Base-by-base conservation (phyloP, 2,888 invertebrate species). In the Drosophila multiciliata region DNA sequence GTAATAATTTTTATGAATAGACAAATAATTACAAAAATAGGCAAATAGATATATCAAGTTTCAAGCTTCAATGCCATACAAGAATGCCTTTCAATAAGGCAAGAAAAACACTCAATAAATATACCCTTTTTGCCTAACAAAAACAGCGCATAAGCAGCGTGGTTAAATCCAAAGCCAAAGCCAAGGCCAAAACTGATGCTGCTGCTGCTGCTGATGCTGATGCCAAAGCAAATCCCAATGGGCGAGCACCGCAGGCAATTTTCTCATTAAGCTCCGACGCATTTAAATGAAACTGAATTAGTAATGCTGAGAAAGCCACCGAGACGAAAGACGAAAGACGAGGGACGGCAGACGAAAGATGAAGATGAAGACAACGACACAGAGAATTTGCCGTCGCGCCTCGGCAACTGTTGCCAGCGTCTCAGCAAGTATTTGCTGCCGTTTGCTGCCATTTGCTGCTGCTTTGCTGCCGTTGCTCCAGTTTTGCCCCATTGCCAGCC, bases 201-300 rank as follows among this genome's bases (percentile, higher is more conserved):
- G 23, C 20, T 23, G 20, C 15, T n/a, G 54, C 32, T 23, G 36
- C 42, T 23, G 20, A 8, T n/a, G 54, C 36, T 23, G 36, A 12
- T 45, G 20, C 48, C 42, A 35, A 29, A 50, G 76, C 35, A 75
- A 78, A 67, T 78, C 78, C 78, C 78, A 66, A 45, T 55, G 73
- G 55, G 72, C 67, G 65, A 64, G 60, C 78, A 80, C 87, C 87
- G 86, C 90, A 89, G 87, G 87, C 87, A 88, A 89, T 87, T 87
- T 87, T 88, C 90, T 88, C 88, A 87, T 87, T 87, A 87, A 79
- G 86, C 90, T 68, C 64, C 68, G 77, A 75, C 85, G 76, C 88
- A 88, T 87, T 87, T 89, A 88, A 87, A 87, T 88, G 86, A 87
- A 88, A 87, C 88, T 87, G 87, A 87, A 87, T 87, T 87, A 87